Evolutionary conservation across 23 tunicate genomes (phyloP).

Genomic region (Trididemnum miniatum): DNA sequence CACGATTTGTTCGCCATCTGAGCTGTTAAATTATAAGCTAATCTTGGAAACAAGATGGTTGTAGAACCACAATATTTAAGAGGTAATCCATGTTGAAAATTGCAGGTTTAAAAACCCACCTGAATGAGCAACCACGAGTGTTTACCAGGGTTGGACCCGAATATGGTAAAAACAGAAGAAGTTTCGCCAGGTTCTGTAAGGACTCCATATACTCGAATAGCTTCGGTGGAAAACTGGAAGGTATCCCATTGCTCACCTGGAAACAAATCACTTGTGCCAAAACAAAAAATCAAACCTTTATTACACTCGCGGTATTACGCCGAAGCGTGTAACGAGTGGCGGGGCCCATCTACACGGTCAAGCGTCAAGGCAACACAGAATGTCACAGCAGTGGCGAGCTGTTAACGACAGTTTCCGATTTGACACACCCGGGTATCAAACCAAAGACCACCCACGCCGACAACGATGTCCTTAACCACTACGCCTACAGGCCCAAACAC

Average conservation of each 20-base stretch:
- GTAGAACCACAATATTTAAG: no score
- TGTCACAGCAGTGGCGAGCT: background rate
- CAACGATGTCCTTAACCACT: no score
- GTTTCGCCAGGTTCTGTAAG: conserved; percentile 90
- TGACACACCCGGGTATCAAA: background rate
- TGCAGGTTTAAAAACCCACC: no score
- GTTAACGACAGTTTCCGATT: background rate
- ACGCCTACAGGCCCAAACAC: no score
- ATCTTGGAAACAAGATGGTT: no score
- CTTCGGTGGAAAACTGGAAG: conserved; percentile 51
- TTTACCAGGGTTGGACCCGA: conserved; percentile 51
- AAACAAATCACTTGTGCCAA: no score
- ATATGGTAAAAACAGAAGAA: conserved; percentile 63
- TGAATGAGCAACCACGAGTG: conserved; percentile 81
- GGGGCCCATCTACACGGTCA: background rate
- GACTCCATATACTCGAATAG: conserved; percentile 57
- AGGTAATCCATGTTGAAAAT: no score
- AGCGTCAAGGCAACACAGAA: background rate
- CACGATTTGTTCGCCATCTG: no score
- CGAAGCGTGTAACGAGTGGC: background rate
- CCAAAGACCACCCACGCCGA: background rate
- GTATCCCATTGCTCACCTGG: conserved; percentile 67
- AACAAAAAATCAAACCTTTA: background rate
- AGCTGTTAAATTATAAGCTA: no score
- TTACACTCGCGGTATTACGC: background rate